phyloP scores from a whole-genome alignment of 2,888 invertebrate genomes.

The Tethea ocularis region DNA sequence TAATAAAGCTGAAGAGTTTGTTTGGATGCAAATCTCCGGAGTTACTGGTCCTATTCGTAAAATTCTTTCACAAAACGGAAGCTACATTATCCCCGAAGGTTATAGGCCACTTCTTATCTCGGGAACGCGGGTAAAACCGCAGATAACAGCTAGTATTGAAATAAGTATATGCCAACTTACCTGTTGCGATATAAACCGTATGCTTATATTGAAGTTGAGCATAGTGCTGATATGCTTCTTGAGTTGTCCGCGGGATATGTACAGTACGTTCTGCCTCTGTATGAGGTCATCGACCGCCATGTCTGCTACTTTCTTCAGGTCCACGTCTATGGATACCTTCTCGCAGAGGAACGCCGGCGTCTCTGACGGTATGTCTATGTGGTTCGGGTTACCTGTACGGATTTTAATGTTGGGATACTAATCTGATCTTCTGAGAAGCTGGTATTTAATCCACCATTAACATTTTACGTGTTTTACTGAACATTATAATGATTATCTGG shows the following conservation, averaged over 20 bases:
- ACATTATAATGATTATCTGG: too few relatives aligned
- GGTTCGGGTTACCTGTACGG: constrained; percentile 53
- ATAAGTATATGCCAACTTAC: constrained; percentile 57
- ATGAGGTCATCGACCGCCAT: constrained; percentile 94
- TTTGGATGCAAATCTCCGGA: too few relatives aligned
- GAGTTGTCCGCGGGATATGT: constrained; percentile 93
- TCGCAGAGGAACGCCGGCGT: constrained; percentile 96
- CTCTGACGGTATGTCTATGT: constrained; percentile 85
- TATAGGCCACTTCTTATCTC: too few relatives aligned
- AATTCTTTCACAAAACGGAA: too few relatives aligned
- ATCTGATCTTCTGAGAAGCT: background rate
- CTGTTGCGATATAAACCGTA: constrained; percentile 96
- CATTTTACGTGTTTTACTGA: too few relatives aligned
- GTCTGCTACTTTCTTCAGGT: constrained; percentile 94
- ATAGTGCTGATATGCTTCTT: constrained; percentile 96
- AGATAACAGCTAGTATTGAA: too few relatives aligned
- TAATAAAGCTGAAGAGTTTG: too few relatives aligned
- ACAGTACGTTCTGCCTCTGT: constrained; percentile 92
- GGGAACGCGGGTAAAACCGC: too few relatives aligned
- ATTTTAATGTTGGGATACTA: background rate
- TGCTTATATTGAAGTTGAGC: constrained; percentile 94
- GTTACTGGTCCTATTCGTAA: too few relatives aligned
- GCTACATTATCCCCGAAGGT: too few relatives aligned
- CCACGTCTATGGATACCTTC: constrained; percentile 94
- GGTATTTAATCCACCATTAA: too few relatives aligned